These are phyloP conservation scores for Eurypyga helias DNA, from an alignment of 2,113 vertebrate genomes.

Conservation along the genomic window DNA sequence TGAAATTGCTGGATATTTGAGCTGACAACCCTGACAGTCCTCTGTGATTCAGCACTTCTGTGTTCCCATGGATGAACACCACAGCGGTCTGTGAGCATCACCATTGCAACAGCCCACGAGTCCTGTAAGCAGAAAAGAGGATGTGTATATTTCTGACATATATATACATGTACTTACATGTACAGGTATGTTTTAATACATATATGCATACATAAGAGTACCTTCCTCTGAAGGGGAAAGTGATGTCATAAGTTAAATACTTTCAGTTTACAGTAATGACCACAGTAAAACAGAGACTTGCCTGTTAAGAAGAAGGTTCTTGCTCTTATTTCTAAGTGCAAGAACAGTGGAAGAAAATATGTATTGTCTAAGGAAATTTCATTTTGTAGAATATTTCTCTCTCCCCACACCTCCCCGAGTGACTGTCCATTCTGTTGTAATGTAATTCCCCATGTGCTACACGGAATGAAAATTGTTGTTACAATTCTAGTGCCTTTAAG, in stretches of 20 bases:
- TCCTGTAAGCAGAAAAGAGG: not conserved
- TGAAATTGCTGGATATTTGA: not conserved
- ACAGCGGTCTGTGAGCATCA: not conserved
- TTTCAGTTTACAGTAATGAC: not conserved
- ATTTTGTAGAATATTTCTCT: not conserved
- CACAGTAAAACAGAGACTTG: not conserved
- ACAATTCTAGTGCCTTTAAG: not conserved
- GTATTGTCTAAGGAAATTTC: not conserved
- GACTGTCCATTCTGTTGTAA: not conserved
- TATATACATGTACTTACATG: not conserved
- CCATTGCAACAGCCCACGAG: not conserved
- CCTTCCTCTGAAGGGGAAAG: not conserved
- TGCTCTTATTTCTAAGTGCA: not conserved
- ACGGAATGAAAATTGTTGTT: not conserved
- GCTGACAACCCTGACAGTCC: not conserved
- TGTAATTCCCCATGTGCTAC: not conserved
- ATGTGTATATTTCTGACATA: not conserved
- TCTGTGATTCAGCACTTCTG: not conserved
- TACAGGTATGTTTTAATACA: fast-evolving
- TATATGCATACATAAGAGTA: not conserved
- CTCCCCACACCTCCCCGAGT: not conserved
- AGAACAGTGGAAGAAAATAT: not conserved
- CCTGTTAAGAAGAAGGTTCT: not conserved
- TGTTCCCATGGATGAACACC: not conserved
- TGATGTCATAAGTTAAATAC: not conserved